Evolutionary conservation across 2,888 invertebrate species (phyloP).

Genomic region (Dexiosoma caninum): DNA sequence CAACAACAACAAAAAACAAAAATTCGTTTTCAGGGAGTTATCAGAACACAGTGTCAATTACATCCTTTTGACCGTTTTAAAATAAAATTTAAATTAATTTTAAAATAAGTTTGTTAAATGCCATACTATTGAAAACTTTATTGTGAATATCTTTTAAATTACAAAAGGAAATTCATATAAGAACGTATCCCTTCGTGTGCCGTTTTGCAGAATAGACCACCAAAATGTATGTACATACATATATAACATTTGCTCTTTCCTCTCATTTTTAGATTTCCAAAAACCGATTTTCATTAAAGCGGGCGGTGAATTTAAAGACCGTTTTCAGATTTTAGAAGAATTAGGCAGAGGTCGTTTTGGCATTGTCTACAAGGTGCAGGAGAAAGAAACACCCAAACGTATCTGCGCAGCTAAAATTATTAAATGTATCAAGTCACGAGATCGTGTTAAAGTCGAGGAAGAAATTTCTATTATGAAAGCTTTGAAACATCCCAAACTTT

Average conservation of each 20-base stretch:
- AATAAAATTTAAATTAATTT: no score
- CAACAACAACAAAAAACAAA: no score
- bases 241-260: not conserved
- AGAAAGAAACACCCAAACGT: conserved; percentile 81
- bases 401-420: conserved; percentile 91
- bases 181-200: no score
- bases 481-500: conserved; percentile 89
- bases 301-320: conserved; percentile 81
- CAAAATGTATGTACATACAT: no score
- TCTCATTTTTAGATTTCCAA: conserved; percentile 66
- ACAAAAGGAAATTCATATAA: no score
- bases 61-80: no score
- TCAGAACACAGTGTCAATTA: no score
- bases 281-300: conserved; percentile 71
- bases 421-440: conserved; percentile 84
- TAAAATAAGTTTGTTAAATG: no score
- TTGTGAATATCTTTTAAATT: no score
- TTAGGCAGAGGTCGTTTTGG: conserved; percentile 88
- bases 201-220: no score
- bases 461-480: conserved; percentile 93
- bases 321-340: conserved; percentile 85
- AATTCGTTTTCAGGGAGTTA: no score
- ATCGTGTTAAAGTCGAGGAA: conserved; percentile 86
- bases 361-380: conserved; percentile 83
- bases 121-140: no score